These are phyloP conservation scores for Hapalemur alaotrensis DNA, from an alignment of 2,797 vertebrate genomes.

Conservation along the genomic window DNA sequence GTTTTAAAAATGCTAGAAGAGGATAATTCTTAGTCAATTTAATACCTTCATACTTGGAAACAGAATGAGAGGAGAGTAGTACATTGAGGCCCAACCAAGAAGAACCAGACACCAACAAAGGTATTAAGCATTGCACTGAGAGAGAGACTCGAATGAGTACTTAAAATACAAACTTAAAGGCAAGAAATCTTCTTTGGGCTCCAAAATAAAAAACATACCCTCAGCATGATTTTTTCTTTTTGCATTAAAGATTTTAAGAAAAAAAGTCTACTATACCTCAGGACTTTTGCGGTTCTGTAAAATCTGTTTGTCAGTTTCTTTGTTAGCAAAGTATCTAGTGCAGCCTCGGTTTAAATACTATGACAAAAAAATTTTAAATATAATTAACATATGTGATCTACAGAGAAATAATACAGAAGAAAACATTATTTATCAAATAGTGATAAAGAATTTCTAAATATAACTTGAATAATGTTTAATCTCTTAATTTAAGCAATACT, in stretches of 20 bases:
- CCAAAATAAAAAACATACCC: constrained; percentile 45
- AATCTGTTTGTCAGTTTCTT: constrained; percentile 97
- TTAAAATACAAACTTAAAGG: not conserved
- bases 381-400: constrained; percentile 34
- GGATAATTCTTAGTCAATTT: not conserved
- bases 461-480: not conserved
- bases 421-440: not conserved
- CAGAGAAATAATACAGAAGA: not conserved
- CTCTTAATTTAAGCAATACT: constrained; percentile 12
- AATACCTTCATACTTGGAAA: not conserved
- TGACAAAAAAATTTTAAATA: constrained; percentile 67
- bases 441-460: constrained; percentile 10
- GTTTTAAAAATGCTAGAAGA: not conserved
- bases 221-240: not conserved
- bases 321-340: constrained; percentile 95
- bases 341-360: constrained; percentile 98
- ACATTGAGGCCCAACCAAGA: not conserved
- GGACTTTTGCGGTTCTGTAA: constrained; percentile 96
- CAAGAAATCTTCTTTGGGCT: not conserved
- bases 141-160: not conserved
- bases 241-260: constrained; percentile 21
- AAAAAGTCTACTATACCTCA: constrained; percentile 88
- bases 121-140: not conserved
- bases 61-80: not conserved
- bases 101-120: not conserved